phyloP scores from a whole-genome alignment of 2,797 vertebrate genomes.

The Myotis pilosus region DNA sequence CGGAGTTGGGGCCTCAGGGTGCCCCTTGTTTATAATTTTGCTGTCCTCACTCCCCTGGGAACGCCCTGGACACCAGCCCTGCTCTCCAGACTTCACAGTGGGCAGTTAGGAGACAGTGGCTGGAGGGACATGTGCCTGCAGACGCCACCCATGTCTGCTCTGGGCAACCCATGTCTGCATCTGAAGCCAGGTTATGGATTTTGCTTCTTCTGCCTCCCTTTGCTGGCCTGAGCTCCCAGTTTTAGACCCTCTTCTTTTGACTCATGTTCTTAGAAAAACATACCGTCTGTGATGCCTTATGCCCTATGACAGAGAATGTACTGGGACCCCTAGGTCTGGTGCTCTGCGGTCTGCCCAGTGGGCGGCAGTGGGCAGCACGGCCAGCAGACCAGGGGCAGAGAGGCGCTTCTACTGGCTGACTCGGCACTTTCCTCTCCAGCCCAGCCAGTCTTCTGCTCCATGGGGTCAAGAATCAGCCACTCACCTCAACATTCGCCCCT shows the following conservation, averaged over 20 bases:
- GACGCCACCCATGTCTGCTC: neutral
- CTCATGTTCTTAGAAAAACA: neutral
- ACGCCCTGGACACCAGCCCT: neutral
- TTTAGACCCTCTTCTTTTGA: neutral
- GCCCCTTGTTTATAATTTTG: neutral
- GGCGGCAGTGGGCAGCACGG: accelerated
- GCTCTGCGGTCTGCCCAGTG: neutral
- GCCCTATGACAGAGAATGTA: neutral
- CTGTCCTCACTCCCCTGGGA: neutral
- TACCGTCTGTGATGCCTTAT: neutral
- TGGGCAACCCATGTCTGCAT: neutral
- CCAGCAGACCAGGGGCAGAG: neutral
- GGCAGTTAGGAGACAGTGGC: neutral
- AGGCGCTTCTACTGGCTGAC: neutral
- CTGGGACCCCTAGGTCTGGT: neutral
- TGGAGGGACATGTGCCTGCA: neutral
- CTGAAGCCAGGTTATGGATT: neutral
- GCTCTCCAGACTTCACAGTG: neutral
- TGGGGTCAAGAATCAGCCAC: neutral
- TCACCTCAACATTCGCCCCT: neutral
- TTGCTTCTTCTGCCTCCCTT: neutral
- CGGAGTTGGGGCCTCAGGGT: neutral
- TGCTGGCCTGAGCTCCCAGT: neutral
- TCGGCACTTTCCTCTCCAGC: neutral
- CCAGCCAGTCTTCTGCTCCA: neutral